A percentile compares a stretch with the other conserved stretches of the same genome.
phyloP scores from a whole-genome alignment of 2,797 vertebrate genomes.

The Echiichthys vipera region DNA sequence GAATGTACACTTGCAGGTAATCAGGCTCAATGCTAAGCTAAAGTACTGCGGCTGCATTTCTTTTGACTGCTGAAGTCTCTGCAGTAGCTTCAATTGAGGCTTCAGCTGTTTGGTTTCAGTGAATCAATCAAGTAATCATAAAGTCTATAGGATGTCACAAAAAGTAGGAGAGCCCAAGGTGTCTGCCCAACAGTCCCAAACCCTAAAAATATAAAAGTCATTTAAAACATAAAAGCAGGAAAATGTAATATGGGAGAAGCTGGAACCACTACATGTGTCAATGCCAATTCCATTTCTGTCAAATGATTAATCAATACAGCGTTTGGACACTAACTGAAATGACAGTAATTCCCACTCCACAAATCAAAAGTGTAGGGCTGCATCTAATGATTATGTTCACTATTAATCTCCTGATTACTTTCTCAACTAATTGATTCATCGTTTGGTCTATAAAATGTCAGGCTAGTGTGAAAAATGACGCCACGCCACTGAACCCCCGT shows the following conservation, averaged over 20 bases:
- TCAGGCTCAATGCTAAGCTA: background rate
- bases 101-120: slow-evolving; percentile 1
- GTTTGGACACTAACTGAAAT: background rate
- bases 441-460: background rate
- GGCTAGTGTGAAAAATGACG: background rate
- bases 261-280: background rate
- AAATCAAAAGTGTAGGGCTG: background rate
- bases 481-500: background rate
- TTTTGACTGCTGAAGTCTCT: slow-evolving; percentile 1
- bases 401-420: background rate
- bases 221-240: background rate
- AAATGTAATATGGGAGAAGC: background rate
- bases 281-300: background rate
- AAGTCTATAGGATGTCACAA: background rate
- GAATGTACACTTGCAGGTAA: background rate
- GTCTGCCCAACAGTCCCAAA: background rate
- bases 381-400: background rate
- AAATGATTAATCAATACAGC: background rate
- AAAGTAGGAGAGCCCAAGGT: background rate
- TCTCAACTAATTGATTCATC: background rate
- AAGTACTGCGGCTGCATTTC: background rate
- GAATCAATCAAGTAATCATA: slow-evolving; percentile 4
- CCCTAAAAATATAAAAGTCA: background rate
- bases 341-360: background rate
- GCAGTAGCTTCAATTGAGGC: background rate